phyloP scores from a whole-genome alignment of 2,113 vertebrate genomes.

The Sebastes schlegelii region DNA sequence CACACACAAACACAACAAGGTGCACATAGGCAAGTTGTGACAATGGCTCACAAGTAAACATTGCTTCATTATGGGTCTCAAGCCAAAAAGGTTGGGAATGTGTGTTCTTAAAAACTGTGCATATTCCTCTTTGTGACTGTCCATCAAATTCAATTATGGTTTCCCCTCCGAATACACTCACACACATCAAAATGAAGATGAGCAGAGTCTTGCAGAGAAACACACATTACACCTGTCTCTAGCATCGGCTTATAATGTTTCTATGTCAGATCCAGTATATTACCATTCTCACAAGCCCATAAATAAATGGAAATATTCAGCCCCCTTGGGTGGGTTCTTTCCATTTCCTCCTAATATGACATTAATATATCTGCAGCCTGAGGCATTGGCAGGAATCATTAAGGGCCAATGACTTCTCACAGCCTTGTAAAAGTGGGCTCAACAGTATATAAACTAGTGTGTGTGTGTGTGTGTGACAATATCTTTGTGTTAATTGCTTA shows the following conservation, averaged over 20 bases:
- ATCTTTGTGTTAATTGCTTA: conserved; percentile 9
- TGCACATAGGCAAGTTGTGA: background rate
- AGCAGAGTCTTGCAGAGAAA: background rate
- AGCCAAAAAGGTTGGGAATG: background rate
- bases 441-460: background rate
- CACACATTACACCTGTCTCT: conserved; percentile 1
- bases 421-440: conserved; percentile 17
- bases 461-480: conserved; percentile 6
- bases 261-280: conserved; percentile 32
- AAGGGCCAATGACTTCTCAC: conserved; percentile 27
- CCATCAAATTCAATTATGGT: background rate
- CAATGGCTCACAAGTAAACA: background rate
- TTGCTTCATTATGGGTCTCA: background rate
- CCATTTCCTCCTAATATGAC: conserved; percentile 69
- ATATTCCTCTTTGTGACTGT: background rate
- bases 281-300: conserved; percentile 30
- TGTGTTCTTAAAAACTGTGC: background rate
- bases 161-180: background rate
- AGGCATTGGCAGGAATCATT: conserved; percentile 52
- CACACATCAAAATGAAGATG: background rate
- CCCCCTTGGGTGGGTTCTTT: conserved; percentile 34
- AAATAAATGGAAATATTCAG: conserved; percentile 49
- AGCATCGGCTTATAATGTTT: conserved; percentile 17
- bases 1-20: background rate
- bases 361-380: conserved; percentile 60